Conservation (phyloP, 2,797 vertebrate genomes). For the Pangasius sanitwongsei region DNA sequence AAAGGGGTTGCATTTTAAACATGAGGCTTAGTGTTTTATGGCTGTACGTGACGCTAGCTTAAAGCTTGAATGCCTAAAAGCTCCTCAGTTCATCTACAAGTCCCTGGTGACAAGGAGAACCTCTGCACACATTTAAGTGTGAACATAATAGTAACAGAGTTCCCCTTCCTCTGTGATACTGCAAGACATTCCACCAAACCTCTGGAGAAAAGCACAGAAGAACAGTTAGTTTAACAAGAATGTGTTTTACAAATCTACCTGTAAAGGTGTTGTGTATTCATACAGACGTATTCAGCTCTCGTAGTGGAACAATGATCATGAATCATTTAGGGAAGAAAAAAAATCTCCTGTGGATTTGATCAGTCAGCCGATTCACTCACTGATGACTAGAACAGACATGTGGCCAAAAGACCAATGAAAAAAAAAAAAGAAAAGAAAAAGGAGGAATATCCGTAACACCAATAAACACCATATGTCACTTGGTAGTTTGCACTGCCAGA, state of each 20-base stretch:
- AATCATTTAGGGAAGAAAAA: slow-evolving; percentile 67
- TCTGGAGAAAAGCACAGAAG: slow-evolving; percentile 38
- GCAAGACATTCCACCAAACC: neutral
- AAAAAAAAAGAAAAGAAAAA: slow-evolving; percentile 48
- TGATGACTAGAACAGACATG: slow-evolving; percentile 76
- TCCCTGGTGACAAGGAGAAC: neutral
- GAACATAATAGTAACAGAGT: slow-evolving; percentile 8
- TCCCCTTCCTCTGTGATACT: slow-evolving; percentile 2
- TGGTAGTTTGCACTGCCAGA: slow-evolving; percentile 72
- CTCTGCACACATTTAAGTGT: neutral
- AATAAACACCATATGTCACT: slow-evolving; percentile 82
- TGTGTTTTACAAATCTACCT: slow-evolving; percentile 55
- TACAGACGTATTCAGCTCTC: slow-evolving; percentile 52
- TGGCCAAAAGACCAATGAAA: slow-evolving; percentile 67
- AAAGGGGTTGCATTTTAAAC: slow-evolving; percentile 8
- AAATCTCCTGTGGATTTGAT: slow-evolving; percentile 75
- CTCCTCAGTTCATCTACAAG: neutral
- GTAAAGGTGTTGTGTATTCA: slow-evolving; percentile 59
- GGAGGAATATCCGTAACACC: slow-evolving; percentile 31
- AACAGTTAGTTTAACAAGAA: slow-evolving; percentile 4
- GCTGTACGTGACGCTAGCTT: neutral
- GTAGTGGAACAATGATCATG: slow-evolving; percentile 64
- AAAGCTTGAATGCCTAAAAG: neutral
- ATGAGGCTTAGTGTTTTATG: neutral
- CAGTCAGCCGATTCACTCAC: slow-evolving; percentile 63